Conservation (phyloP, 2,888 invertebrate species). For the Stictocephala bisonia region DNA sequence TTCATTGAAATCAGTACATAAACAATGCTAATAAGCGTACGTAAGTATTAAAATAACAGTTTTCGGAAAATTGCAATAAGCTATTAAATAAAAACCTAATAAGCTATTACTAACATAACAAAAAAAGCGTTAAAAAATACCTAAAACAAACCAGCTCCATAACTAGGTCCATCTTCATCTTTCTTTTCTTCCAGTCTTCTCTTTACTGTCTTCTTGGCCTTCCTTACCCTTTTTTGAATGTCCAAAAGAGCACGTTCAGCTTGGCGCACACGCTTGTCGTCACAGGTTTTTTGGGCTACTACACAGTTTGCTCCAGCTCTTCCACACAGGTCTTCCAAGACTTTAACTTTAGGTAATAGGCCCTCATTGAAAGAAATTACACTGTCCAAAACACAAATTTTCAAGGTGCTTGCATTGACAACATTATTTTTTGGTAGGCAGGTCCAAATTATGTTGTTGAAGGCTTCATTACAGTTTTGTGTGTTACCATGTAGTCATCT, state of each 20-base stretch:
- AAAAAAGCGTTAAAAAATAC: not conserved
- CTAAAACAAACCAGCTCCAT: constrained; percentile 24
- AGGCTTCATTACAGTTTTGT: constrained; percentile 6
- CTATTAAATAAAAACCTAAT: not conserved
- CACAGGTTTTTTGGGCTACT: not conserved
- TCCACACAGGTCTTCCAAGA: constrained; percentile 18
- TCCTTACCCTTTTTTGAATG: constrained; percentile 11
- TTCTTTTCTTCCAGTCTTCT: constrained; percentile 9
- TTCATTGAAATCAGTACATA: not conserved
- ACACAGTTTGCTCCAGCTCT: constrained; percentile 15
- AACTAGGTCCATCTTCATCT: constrained; percentile 18
- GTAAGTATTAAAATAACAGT: not conserved
- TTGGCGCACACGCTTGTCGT: not conserved
- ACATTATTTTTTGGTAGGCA: not conserved
- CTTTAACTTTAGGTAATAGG: not conserved
- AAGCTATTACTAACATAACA: not conserved
- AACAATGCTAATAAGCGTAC: constrained; percentile 12
- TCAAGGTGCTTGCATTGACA: not conserved
- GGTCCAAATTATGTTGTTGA: not conserved
- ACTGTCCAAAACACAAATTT: not conserved
- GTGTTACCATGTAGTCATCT: constrained; percentile 1
- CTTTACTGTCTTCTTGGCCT: constrained; percentile 2
- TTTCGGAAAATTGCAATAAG: constrained; percentile 7
- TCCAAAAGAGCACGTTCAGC: not conserved
- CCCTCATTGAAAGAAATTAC: constrained; percentile 13